Evolutionary conservation across 1,140 invertebrate genomes (phyloP).

Genomic region (Triops longicaudatus): DNA sequence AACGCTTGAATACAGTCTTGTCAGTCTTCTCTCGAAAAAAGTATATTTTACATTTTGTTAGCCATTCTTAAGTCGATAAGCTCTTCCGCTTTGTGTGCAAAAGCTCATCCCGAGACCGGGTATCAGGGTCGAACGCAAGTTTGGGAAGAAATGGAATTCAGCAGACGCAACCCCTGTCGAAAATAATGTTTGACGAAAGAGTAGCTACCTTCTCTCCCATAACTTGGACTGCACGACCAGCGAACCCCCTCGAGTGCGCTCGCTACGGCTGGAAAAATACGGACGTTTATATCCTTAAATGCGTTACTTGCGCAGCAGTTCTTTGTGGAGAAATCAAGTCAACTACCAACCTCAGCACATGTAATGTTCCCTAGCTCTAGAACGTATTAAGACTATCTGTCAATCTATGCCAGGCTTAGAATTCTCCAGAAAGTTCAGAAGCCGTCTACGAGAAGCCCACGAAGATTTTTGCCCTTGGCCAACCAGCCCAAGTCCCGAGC

Average conservation of each 20-base stretch:
- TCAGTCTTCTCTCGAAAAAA: neutral
- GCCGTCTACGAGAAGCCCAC: neutral
- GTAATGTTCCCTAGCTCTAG: neutral
- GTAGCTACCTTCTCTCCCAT: neutral
- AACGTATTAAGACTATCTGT: neutral
- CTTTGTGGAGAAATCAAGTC: constrained; percentile 1
- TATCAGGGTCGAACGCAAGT: neutral
- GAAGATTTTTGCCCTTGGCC: constrained; percentile 20
- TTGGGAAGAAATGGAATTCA: neutral
- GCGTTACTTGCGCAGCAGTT: neutral
- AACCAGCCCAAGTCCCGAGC: neutral
- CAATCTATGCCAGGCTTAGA: neutral
- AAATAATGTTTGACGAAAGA: neutral
- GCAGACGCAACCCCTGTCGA: neutral
- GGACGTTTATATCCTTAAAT: neutral
- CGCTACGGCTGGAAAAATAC: constrained; percentile 21
- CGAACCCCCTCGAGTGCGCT: constrained; percentile 16
- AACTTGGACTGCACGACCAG: constrained; percentile 10
- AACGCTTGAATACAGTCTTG: neutral
- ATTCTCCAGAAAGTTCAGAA: constrained; percentile 2
- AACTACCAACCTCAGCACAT: neutral
- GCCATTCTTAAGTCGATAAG: neutral
- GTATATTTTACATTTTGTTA: neutral
- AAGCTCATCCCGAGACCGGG: neutral
- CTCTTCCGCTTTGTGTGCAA: neutral